Evolutionary conservation across 2,797 vertebrate species (phyloP).

Genomic region (Ctenochaetus hawaiiensis): DNA sequence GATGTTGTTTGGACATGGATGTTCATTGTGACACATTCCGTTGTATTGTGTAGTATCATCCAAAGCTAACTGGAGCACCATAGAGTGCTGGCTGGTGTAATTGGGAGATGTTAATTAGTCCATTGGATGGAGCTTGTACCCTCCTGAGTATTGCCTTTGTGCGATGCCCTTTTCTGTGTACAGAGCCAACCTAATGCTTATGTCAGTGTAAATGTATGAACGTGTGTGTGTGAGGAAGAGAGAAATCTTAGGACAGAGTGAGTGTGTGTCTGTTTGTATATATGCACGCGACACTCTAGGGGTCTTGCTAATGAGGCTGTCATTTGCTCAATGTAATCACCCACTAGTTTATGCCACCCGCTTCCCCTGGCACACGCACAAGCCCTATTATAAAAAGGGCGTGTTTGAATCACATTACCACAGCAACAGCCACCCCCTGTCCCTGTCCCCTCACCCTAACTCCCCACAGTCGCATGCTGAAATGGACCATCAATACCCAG

Average conservation of each 20-base stretch:
- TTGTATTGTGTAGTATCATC: slow-evolving; percentile 70
- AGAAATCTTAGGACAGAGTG: slow-evolving; percentile 40
- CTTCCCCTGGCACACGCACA: slow-evolving; percentile 67
- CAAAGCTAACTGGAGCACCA: slow-evolving; percentile 73
- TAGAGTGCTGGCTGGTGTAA: slow-evolving; percentile 68
- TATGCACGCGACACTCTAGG: slow-evolving; percentile 60
- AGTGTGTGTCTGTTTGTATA: slow-evolving; percentile 59
- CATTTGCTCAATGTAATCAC: slow-evolving; percentile 82
- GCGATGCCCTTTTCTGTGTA: slow-evolving; percentile 76
- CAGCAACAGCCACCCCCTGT: slow-evolving; percentile 19
- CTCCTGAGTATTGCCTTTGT: slow-evolving; percentile 77
- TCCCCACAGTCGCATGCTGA: slow-evolving; percentile 44
- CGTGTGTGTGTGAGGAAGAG: slow-evolving; percentile 24
- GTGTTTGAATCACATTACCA: slow-evolving; percentile 69
- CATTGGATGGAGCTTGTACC: slow-evolving; percentile 77
- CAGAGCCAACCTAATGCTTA: slow-evolving; percentile 71
- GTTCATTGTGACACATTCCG: slow-evolving; percentile 64
- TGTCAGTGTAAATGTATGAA: slow-evolving; percentile 65
- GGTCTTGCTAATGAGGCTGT: slow-evolving; percentile 73
- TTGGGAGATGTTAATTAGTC: slow-evolving; percentile 82
- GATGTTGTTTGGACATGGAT: slow-evolving; percentile 72
- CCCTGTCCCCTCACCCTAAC: slow-evolving; percentile 10
- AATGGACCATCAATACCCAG: slow-evolving; percentile 56
- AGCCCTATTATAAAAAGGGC: slow-evolving; percentile 62
- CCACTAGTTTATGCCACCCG: slow-evolving; percentile 69